Conservation (phyloP, 2,888 invertebrate genomes). For the Metopia argyrocephala region DNA sequence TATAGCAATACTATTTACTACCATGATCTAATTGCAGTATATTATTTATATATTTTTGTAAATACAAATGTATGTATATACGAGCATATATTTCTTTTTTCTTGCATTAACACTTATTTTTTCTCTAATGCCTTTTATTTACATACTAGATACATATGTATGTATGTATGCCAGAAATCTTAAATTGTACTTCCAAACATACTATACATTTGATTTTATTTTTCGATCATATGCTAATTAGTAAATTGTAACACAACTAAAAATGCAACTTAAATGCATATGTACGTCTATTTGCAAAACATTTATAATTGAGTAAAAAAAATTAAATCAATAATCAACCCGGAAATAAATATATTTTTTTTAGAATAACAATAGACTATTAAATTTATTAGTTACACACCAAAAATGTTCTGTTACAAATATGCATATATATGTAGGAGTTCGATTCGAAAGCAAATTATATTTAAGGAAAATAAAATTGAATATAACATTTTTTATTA, state of each 20-base stretch:
- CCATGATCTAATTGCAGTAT: constrained; percentile 22
- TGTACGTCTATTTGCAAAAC: constrained; percentile 34
- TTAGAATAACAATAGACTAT: constrained; percentile 5
- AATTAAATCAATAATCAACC: constrained; percentile 43
- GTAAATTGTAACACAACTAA: constrained; percentile 61
- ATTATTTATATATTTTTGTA: background rate
- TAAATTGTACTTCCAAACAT: no score
- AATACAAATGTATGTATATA: background rate
- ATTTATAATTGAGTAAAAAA: constrained; percentile 27
- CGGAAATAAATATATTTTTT: constrained; percentile 51
- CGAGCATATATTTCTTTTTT: no score
- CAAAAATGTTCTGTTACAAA: no score
- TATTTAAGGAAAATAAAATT: no score
- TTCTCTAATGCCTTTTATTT: constrained; percentile 32
- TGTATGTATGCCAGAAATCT: no score
- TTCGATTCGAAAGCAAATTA: constrained; percentile 14
- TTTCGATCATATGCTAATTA: constrained; percentile 62
- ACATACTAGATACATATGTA: constrained; percentile 5
- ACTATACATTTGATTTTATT: background rate
- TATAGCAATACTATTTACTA: background rate
- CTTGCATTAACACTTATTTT: no score
- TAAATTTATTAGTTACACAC: no score
- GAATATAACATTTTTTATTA: no score
- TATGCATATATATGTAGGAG: constrained; percentile 17
- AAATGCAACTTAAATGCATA: constrained; percentile 20